Percentiles rank a stretch among this genome's conserved stretches.
Conservation (phyloP, 2,113 vertebrate species). For the cat (Felis catus) region DNA sequence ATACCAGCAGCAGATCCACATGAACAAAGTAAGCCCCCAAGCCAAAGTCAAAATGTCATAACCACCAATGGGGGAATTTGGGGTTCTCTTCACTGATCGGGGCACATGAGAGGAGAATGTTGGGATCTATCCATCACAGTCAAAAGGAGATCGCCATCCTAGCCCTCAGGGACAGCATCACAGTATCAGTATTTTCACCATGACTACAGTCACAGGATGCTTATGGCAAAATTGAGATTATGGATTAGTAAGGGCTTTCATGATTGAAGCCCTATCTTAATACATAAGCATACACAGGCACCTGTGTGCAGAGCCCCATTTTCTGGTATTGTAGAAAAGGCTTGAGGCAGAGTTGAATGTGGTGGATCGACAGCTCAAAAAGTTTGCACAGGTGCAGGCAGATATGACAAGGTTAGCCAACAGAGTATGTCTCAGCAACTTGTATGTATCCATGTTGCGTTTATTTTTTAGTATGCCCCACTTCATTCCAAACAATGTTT, state of each 20-base stretch:
- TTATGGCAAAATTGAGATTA: neutral
- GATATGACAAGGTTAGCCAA: neutral
- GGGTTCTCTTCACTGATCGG: neutral
- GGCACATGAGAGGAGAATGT: neutral
- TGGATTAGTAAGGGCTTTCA: neutral
- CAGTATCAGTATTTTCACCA: neutral
- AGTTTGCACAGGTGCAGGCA: neutral
- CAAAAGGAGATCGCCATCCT: neutral
- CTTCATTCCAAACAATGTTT: neutral
- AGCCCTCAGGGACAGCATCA: neutral
- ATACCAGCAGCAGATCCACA: constrained; percentile 97
- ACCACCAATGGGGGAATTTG: neutral
- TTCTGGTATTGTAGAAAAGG: neutral
- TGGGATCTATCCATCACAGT: no score
- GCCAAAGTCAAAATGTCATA: neutral
- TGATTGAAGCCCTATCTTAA: neutral
- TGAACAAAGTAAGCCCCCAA: constrained; percentile 94
- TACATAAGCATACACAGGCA: neutral
- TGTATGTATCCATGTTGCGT: neutral
- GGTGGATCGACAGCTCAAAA: neutral
- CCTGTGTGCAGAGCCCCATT: neutral
- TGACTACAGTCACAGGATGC: neutral
- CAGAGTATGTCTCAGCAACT: neutral
- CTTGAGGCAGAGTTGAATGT: neutral
- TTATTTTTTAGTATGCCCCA: neutral